Conservation (phyloP, 1,140 invertebrate genomes). For the Macrostomum lignano region DNA sequence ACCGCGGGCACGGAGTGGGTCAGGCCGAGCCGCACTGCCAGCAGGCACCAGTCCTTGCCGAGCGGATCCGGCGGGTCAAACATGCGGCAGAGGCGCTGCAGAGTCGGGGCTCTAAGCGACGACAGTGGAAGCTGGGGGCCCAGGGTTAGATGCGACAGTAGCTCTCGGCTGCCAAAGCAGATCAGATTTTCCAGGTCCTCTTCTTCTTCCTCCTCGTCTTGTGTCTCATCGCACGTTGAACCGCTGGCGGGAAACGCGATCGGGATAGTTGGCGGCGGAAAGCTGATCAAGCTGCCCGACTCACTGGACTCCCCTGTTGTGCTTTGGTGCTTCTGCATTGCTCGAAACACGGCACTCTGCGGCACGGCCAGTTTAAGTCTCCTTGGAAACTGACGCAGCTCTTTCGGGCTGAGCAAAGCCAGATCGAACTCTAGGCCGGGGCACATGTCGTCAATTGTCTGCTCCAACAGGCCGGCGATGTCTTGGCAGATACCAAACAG, state of each 20-base stretch:
- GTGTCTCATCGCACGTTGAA: no score
- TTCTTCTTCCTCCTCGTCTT: constrained; percentile 36
- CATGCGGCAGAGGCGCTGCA: constrained; percentile 31
- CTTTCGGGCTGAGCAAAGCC: constrained; percentile 29
- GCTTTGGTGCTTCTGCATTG: constrained; percentile 24
- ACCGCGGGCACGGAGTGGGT: constrained; percentile 31
- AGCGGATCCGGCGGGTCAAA: constrained; percentile 47
- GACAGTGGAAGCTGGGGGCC: constrained; percentile 31
- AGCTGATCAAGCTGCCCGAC: no score
- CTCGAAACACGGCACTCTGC: neutral
- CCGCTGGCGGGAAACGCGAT: no score
- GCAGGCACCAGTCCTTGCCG: constrained; percentile 50
- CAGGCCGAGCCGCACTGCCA: constrained; percentile 43
- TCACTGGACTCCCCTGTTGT: no score
- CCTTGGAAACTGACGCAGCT: neutral
- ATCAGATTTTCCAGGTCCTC: no score
- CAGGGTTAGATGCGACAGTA: constrained; percentile 20
- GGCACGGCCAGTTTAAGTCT: no score
- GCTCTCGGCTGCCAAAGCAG: constrained; percentile 35
- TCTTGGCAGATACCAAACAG: constrained; percentile 45
- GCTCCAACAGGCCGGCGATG: constrained; percentile 39
- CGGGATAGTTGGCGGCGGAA: no score
- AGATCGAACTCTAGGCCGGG: constrained; percentile 39
- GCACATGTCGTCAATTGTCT: constrained; percentile 35
- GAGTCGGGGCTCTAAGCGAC: constrained; percentile 30